These are phyloP conservation scores for Stictonetta naevosa DNA, from an alignment of 2,113 vertebrate genomes.

Conservation along the genomic window DNA sequence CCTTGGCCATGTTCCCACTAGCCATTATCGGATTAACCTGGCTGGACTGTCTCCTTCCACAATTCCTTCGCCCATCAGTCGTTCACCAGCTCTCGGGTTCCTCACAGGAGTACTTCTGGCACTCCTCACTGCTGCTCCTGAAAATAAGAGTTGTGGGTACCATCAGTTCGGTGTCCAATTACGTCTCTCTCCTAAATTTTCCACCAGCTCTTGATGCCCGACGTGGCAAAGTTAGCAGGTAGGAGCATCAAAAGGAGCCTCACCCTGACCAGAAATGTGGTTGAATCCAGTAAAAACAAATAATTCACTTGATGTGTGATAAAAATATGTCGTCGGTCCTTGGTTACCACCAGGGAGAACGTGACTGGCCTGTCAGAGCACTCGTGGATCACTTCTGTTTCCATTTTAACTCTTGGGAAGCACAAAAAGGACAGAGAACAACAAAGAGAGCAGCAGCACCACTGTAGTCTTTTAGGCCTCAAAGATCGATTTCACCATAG, in stretches of 20 bases:
- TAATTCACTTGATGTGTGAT: background rate
- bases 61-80: background rate
- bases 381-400: background rate
- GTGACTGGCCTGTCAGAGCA: background rate
- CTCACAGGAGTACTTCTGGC: background rate
- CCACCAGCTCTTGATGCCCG: background rate
- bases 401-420: background rate
- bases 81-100: background rate
- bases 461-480: background rate
- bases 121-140: background rate
- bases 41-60: background rate
- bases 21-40: fast-evolving
- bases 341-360: background rate
- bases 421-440: background rate
- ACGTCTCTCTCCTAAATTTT: background rate
- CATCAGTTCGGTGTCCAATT: fast-evolving
- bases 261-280: background rate
- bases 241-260: background rate
- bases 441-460: no score
- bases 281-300: background rate
- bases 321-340: background rate
- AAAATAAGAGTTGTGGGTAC: background rate
- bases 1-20: background rate
- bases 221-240: background rate
- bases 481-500: background rate